These are phyloP conservation scores for Cacatua alba DNA, from an alignment of 2,113 vertebrate genomes.

Conservation along the genomic window DNA sequence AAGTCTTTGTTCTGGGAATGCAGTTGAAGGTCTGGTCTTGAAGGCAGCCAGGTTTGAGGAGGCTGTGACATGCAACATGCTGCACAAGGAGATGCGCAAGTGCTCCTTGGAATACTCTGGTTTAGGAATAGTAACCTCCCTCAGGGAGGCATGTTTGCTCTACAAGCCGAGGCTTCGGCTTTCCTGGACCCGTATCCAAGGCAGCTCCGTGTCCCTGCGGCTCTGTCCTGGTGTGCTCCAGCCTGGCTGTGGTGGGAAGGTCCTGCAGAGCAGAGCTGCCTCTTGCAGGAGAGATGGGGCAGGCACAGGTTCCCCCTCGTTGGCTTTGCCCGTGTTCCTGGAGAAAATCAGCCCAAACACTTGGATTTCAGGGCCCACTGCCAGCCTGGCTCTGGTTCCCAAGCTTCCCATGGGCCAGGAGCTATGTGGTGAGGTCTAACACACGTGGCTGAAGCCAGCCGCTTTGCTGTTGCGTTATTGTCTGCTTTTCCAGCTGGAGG, in stretches of 20 bases:
- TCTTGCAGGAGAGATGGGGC: not conserved
- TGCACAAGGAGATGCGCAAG: not conserved
- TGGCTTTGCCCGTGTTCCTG: not conserved
- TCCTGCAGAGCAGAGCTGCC: not conserved
- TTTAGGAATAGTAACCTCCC: not conserved
- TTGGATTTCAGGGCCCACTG: not conserved
- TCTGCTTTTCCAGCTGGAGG: not conserved
- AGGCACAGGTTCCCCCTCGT: not conserved
- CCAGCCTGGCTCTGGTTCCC: not conserved
- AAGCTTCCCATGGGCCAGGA: rapidly evolving
- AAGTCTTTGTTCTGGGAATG: not conserved
- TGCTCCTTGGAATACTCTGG: rapidly evolving
- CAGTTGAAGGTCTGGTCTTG: not conserved
- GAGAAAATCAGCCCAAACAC: not conserved
- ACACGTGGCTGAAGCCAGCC: rapidly evolving
- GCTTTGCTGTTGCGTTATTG: rapidly evolving
- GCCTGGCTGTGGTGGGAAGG: rapidly evolving
- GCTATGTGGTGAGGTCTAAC: not conserved
- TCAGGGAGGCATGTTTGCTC: not conserved
- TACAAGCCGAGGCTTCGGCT: rapidly evolving
- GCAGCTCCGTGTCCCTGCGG: rapidly evolving
- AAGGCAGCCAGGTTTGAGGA: not conserved
- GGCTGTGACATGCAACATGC: rapidly evolving
- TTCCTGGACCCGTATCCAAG: not conserved
- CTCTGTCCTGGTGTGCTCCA: rapidly evolving